Base-by-base conservation (phyloP, 2,797 vertebrate species). In the Acanthornis magna region DNA sequence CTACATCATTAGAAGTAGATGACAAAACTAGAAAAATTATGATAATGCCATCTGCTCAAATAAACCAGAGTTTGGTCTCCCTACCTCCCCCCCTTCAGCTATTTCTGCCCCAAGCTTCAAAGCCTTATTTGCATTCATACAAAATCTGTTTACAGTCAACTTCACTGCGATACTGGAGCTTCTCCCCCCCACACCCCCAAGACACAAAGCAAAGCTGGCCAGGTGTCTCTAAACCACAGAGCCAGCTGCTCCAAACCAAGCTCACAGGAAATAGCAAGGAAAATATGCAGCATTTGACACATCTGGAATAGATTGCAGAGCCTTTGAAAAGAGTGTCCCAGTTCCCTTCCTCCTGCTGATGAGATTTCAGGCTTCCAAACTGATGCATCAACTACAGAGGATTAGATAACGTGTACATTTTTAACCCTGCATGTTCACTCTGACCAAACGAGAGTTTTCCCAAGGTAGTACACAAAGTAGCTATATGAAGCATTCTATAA, bases 211-310 rank as follows among this genome's bases (percentile, higher is more conserved):
- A 94, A 97, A 96, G 57, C 85, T 92, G 58, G 89, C 85, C 94
- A 96, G 94, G 91, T 90, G 85, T 96, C 85, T 90, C 83, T 74
- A 85, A 97, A 96, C 82, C 91, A 89, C 51, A 91, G 79, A 79
- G 93, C 81, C 96, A 97, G 91, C 91, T 97, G 83, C 87, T 95
- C 85, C 90, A 95, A 91, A 79, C 84, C 82, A 82, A 91, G 72
- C 88, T 94, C 96, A 97, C 88, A 97, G 96, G 90, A 97, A 97
- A 97, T 95, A 95, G 95, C 95, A 96, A 95, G 77, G 71, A 86
- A 97, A 93, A 85, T 92, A 95, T 79, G 71, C 68, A 95, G 93
- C 84, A 93, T 73, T 63, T 94, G 74, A 96, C 90, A 93, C 84
- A 96, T 96, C 89, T 96, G 93, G 89, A 97, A 96, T 40, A 91